phyloP scores from a whole-genome alignment of 2,797 vertebrate species.

The Molossus alvarezi region DNA sequence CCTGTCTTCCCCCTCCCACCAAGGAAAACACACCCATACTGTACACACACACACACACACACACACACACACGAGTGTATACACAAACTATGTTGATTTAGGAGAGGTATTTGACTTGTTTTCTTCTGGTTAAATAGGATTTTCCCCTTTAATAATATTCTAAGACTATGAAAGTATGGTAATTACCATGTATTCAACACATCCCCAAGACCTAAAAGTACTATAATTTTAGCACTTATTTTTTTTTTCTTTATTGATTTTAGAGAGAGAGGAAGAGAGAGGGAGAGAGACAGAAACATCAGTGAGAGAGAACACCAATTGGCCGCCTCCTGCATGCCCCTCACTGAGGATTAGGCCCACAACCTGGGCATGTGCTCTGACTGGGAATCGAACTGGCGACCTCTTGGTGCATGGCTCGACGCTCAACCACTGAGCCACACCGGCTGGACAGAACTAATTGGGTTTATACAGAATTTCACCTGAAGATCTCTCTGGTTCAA shows the following conservation, averaged over 20 bases:
- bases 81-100: not conserved
- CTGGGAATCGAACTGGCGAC: too few relatives aligned
- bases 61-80: not conserved
- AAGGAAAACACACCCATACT: not conserved
- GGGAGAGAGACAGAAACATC: too few relatives aligned
- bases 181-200: not conserved
- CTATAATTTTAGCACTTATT: constrained; percentile 7
- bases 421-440: too few relatives aligned
- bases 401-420: too few relatives aligned
- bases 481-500: not conserved
- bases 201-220: constrained; percentile 28
- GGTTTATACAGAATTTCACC: not conserved
- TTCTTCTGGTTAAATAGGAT: not conserved
- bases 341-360: too few relatives aligned
- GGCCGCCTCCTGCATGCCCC: too few relatives aligned
- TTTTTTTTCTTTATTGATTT: too few relatives aligned
- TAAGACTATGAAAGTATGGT: not conserved
- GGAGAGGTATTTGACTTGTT: not conserved
- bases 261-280: too few relatives aligned
- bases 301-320: too few relatives aligned
- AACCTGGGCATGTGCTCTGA: too few relatives aligned
- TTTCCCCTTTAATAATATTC: not conserved
- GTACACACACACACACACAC: not conserved
- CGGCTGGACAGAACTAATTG: not conserved
- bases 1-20: not conserved